Conservation (phyloP, 2,888 invertebrate genomes). For the Blera fallax region DNA sequence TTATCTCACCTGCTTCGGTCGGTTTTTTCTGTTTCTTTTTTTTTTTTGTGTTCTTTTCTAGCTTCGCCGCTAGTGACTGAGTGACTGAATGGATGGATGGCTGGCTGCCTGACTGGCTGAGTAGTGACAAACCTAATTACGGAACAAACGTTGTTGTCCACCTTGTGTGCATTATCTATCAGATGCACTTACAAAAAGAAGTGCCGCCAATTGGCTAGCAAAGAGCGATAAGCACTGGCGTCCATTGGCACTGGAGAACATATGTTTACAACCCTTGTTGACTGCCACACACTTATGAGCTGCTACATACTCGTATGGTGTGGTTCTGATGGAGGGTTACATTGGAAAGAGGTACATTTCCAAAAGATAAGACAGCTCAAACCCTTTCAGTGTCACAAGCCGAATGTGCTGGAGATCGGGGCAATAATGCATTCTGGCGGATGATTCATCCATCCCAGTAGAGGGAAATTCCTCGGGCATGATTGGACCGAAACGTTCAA, state of each 20-base stretch:
- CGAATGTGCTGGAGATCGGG: conserved; percentile 11
- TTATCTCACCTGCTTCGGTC: conserved; percentile 36
- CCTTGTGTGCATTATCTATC: conserved; percentile 45
- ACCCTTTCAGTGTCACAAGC: conserved; percentile 50
- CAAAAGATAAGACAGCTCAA: conserved; percentile 39
- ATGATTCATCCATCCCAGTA: conserved; percentile 36
- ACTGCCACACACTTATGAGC: conserved; percentile 9
- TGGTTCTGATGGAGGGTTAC: neutral
- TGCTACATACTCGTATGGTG: neutral
- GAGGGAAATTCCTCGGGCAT: conserved; percentile 51
- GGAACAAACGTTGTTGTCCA: conserved; percentile 29
- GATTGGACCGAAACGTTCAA: conserved; percentile 37
- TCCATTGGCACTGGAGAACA: conserved; percentile 43
- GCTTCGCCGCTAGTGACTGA: conserved; percentile 41
- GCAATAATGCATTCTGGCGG: conserved; percentile 29
- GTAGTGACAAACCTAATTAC: conserved; percentile 50
- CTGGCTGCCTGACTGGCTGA: neutral
- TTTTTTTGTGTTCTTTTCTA: neutral
- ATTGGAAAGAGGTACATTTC: conserved; percentile 13
- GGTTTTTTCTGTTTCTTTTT: neutral
- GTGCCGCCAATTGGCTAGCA: conserved; percentile 58
- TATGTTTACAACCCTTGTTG: conserved; percentile 65
- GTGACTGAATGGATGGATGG: neutral
- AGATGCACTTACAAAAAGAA: conserved; percentile 55
- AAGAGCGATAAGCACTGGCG: conserved; percentile 52